Evolutionary conservation across 2,888 invertebrate species (phyloP), one percentile per base, ranked within the genome.

Genomic region (Aleiodes testaceus): DNA sequence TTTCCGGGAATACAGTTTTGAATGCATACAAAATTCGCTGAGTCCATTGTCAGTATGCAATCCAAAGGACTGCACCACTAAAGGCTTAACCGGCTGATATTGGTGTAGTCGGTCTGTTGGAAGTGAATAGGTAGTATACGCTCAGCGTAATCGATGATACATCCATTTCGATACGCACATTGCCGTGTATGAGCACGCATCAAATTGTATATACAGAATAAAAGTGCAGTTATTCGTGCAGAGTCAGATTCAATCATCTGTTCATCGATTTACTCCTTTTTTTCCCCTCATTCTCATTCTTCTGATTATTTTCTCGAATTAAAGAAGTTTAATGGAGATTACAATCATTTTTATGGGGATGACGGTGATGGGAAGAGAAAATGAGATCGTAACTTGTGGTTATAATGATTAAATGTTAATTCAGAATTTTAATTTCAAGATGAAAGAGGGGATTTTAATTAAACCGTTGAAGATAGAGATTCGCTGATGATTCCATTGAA

Each of bases 11-110:
- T 45, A 14, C 22, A 45, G 63, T 63, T 63, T 63, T 22, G 14
- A 66, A 66, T 66, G 14, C 20, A 44, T 12, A 45, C 66, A 12
- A 16, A 45, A 44, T 53, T 16, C 52, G 12, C 42, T 44, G 42
- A 26, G 9, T 53, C n/a, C 26, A 66, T 66, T 66, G 66, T 66
- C 66, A 52, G 45, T 7, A 14, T 53, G 11, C 42, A 22, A 53
- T 66, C 52, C 66, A 53, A 66, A 53, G 66, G 20, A n/a, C 52
- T 53, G 26, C 53, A 53, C n/a, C 18, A 14, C 44, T 44, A 44
- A 66, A 66, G 66, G 66, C 52, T 53, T 44, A 66, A 53, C 53
- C 52, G 22, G 26, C 52, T 66, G 52, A 66, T 66, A 66, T 42
- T 52, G 22, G 26, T 36, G 36, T 50, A n/a, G 52, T 53, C 22